Percentiles rank a stretch among this genome's conserved stretches.
These are phyloP conservation scores for Himalopsyche japonica DNA, from an alignment of 2,888 invertebrate species.

Conservation along the genomic window DNA sequence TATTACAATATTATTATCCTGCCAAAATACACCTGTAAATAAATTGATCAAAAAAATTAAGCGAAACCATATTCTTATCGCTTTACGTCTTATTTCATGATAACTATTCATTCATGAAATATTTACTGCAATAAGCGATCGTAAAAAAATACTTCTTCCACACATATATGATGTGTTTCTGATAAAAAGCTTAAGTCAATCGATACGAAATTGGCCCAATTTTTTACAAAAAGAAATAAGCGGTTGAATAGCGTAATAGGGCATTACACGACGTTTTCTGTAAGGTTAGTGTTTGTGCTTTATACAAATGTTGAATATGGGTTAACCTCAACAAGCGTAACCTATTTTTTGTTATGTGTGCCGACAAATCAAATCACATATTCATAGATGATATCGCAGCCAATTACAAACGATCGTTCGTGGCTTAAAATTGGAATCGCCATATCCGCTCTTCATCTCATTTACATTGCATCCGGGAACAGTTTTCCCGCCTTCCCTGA, in stretches of 20 bases:
- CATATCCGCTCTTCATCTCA: constrained; percentile 4
- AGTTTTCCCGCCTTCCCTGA: neutral
- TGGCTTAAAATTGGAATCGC: neutral
- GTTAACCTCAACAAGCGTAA: neutral
- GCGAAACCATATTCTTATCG: too few relatives aligned
- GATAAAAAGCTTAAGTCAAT: too few relatives aligned
- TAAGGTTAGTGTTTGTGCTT: neutral
- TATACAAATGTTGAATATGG: neutral
- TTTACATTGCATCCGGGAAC: neutral
- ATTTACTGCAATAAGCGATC: too few relatives aligned
- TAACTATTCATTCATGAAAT: too few relatives aligned
- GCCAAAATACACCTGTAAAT: too few relatives aligned
- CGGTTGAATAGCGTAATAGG: neutral
- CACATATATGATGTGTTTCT: too few relatives aligned
- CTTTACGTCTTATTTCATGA: too few relatives aligned
- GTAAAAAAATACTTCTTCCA: too few relatives aligned
- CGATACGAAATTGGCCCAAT: too few relatives aligned
- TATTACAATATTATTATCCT: too few relatives aligned
- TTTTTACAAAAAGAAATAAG: too few relatives aligned
- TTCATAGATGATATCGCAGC: neutral
- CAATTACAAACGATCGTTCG: neutral
- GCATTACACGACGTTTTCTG: neutral
- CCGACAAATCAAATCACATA: neutral
- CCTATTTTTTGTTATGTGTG: neutral
- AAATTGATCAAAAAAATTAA: too few relatives aligned